A percentile compares a stretch with the other conserved stretches of the same genome.
phyloP scores from a whole-genome alignment of 2,888 invertebrate genomes.

The Leptinotarsa peninsularis region DNA sequence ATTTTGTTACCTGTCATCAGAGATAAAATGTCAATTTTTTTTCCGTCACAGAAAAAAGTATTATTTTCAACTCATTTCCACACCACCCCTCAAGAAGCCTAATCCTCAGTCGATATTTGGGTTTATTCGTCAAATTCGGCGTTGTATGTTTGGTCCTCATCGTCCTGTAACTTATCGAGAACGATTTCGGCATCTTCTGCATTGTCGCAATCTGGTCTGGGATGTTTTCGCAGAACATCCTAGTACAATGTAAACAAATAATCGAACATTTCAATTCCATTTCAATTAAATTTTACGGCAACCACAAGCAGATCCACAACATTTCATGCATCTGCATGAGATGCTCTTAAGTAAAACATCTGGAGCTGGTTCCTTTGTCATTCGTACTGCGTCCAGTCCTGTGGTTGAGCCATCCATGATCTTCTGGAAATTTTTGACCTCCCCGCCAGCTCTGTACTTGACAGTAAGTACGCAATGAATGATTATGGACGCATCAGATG shows the following conservation, averaged over 20 bases:
- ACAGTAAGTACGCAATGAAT: not conserved
- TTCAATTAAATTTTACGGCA: constrained; percentile 21
- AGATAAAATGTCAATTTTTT: no score
- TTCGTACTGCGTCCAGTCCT: constrained; percentile 26
- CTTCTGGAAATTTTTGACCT: constrained; percentile 18
- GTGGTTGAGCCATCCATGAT: constrained; percentile 29
- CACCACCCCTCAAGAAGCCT: not conserved
- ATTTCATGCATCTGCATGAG: not conserved
- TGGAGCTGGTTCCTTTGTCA: constrained; percentile 27
- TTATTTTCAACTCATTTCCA: constrained; percentile 6
- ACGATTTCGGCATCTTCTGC: not conserved
- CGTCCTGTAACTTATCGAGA: not conserved
- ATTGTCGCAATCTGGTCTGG: not conserved
- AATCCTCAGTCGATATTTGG: not conserved
- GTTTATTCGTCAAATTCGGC: not conserved
- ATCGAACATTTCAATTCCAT: constrained; percentile 21
- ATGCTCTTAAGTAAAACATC: constrained; percentile 22
- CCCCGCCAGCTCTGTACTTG: not conserved
- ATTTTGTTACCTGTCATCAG: no score
- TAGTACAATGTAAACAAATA: not conserved
- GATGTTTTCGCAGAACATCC: not conserved
- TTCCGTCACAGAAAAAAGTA: not conserved
- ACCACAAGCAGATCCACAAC: constrained; percentile 31
- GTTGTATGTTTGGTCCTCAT: not conserved
- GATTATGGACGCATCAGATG: not conserved